These are phyloP conservation scores for Chirona hameri DNA, from an alignment of 2,888 invertebrate genomes.

Conservation along the genomic window DNA sequence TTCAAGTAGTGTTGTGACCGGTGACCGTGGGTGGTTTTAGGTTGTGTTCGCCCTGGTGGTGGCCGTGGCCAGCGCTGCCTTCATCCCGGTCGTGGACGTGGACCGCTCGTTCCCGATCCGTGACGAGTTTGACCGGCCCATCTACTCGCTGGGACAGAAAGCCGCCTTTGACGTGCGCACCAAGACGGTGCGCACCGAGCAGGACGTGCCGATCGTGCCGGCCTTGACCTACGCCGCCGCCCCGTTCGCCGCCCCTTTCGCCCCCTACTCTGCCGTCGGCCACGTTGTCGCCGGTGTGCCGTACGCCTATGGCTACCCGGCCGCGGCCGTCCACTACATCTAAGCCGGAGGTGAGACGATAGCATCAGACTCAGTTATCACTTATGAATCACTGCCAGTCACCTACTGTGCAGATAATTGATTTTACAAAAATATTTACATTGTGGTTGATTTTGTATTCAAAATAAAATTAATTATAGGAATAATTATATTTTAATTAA, in stretches of 20 bases:
- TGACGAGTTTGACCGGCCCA: conserved; percentile 23
- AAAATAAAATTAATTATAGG: no score
- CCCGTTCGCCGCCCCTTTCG: neutral
- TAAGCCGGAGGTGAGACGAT: no score
- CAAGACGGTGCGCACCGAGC: conserved; percentile 7
- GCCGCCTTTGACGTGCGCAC: neutral
- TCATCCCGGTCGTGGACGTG: conserved; percentile 2
- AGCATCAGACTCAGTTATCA: no score
- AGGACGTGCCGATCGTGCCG: neutral
- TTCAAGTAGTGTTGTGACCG: neutral
- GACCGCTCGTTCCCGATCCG: neutral
- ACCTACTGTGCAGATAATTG: no score
- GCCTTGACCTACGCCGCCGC: neutral
- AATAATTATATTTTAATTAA: no score
- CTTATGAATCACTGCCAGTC: no score
- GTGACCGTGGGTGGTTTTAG: neutral
- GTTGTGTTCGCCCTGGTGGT: conserved; percentile 12
- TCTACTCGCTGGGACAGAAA: neutral
- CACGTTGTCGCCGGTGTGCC: neutral
- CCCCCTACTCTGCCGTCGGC: neutral
- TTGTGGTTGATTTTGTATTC: no score
- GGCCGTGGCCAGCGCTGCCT: neutral
- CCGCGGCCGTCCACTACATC: neutral
- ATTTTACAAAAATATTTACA: no score
- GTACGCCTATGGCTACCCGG: neutral